Base-by-base conservation (phyloP, 92 coral and sea anemone species). In the Epizoanthus rinbou region DNA sequence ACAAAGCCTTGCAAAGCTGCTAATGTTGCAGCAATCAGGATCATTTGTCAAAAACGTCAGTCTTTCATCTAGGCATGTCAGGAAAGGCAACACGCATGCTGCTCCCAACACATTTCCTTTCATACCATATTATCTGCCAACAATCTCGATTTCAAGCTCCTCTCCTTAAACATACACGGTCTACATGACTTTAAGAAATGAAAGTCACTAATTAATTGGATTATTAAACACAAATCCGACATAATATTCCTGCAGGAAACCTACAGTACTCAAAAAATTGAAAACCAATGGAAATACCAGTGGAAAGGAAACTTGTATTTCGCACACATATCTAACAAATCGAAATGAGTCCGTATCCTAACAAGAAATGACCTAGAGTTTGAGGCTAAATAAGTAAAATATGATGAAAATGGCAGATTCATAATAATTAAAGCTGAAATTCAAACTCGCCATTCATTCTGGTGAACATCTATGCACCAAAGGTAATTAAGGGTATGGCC, bases 241-340 rank as follows among this genome's bases (percentile, higher is more conserved):
- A 86, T 86, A 52, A 69, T 53, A 56, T 86, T 79, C 2, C 69
- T 85, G 16, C 86, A 86, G 63, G 89, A 86, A 81, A 86, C 89
- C 11, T 86, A 80, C 53, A 70, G 81, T 33, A 80, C 85, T 11
- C 22, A 22, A 47, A 86, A 80, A 81, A 57, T 80, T n/a, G 85
- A 67, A 58, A 80, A 80, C 72, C 23, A 33, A 8, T 80, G 89
- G 89, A 69, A 80, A 24, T 70, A 72, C 73, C 74, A 86, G 47
- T 70, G 86, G 89, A 70, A 59, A 18, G 89, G 89, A 33, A 81
- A 86, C 3, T 21, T 86, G 69, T 71, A 22, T 64, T 86, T 86
- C 64, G 72, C 86, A 18, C 86, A 86, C 33, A 81, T 82, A 33
- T 80, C 83, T 37, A 28, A 28, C 56, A 83, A 80, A 79, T 79